Base-by-base conservation (phyloP, 1,140 invertebrate species). In the Drosophila melanica region DNA sequence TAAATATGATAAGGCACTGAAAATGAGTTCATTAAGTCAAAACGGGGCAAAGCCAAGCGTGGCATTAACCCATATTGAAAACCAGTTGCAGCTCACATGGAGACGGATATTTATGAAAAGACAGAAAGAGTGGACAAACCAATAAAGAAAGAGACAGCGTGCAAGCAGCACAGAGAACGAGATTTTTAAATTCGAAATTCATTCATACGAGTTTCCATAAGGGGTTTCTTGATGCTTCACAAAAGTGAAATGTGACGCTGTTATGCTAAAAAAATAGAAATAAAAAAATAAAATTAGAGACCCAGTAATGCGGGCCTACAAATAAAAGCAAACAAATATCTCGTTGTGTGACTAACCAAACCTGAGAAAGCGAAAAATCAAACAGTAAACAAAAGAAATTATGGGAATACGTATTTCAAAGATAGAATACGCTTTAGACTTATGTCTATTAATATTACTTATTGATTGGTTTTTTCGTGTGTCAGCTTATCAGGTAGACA, bases 201-300 rank as follows among this genome's bases (percentile, higher is more conserved):
- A 74, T 74, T 74, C 65, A 74, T 62, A 55, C 50, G 16, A 74
- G 55, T 59, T 68, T 73, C 45, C 69, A 67, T 41, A n/a, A 10
- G 14, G 14, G 23, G 53, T 55, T 53, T 51, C 4, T 42, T 45
- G 27, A 8, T 47, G 20, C 47, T 47, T 30, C 48, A 48, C 44
- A 74, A 87, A 87, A 86, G 82, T 86, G 79, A 86, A 86, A 86
- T 87, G 82, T 86, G 75, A 87, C 75, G 79, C 47, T 60, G 57
- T 63, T 75, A 79, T 87, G 81, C 70, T 86, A 79, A 87, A 82
- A 73, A 33, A n/a, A n/a, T n/a, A n/a, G n/a, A n/a, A n/a, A 12
- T 67, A 33, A 23, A 23, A 18, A 18, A 18, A 1, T 27, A 57
- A 27, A 44, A 14, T 14, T 48, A 47, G 48, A 70, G 44, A 23